A percentile compares a stretch with the other conserved stretches of the same genome.
Evolutionary conservation across 2,888 invertebrate species (phyloP).

Genomic region (Torymus aiolomorphi): DNA sequence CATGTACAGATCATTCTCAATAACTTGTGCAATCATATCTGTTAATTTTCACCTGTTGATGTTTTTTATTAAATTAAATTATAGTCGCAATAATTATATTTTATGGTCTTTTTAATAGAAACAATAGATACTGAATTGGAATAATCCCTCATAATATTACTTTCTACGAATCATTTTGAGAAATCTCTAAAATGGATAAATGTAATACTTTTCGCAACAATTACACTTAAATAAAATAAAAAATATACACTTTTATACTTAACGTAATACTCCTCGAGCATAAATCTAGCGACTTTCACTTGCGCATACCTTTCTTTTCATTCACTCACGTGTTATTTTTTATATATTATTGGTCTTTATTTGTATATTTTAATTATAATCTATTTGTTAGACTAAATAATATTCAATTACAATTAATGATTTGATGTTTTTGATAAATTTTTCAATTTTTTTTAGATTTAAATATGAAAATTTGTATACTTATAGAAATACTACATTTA

Average conservation of each 20-base stretch:
- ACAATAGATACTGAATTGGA: too few species aligned
- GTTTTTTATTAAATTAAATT: background rate
- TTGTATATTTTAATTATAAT: slow-evolving; percentile 10
- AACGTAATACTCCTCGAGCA: background rate
- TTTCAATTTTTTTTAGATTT: background rate
- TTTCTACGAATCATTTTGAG: background rate
- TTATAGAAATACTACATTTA: background rate
- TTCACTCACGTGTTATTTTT: background rate
- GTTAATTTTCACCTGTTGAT: slow-evolving; percentile 32
- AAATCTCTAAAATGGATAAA: background rate
- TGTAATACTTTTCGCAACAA: background rate
- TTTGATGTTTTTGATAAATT: too few species aligned
- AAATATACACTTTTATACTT: background rate
- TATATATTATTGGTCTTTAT: slow-evolving; percentile 36
- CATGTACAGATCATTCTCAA: slow-evolving; percentile 7
- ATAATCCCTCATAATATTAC: too few species aligned
- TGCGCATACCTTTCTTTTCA: background rate
- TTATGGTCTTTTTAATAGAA: too few species aligned
- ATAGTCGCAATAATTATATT: too few species aligned
- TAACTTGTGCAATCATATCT: slow-evolving; percentile 6
- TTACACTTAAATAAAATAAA: background rate
- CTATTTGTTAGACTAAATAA: too few species aligned
- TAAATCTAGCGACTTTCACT: background rate
- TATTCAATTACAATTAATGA: too few species aligned
- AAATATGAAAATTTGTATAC: background rate